Base-by-base conservation (phyloP, 2,797 vertebrate species). In the Hybognathus amarus region DNA sequence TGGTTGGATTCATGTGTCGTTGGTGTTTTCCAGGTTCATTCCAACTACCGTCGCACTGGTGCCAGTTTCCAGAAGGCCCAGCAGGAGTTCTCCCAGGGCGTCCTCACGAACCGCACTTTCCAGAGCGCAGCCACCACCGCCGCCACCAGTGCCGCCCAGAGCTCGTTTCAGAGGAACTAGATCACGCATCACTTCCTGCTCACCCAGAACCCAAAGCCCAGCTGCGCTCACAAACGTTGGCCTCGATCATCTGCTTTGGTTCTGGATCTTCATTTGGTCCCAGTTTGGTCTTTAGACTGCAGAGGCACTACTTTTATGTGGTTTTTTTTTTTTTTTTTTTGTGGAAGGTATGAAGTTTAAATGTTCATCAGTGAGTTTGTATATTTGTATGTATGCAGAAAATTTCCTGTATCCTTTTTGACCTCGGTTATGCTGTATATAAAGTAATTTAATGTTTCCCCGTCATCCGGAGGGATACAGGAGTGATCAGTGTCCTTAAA, bases 41-140 rank as follows among this genome's bases (percentile, higher is more conserved):
- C 96, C 77, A 88, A 96, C 86, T 99, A 98, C 83, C 97, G 98
- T 20, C 94, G 94, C 76, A 97, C 97, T 0, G 97, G 97, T 5
- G 98, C 98, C 91, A 99, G 96, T 87, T 99, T 99, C 94, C 96
- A 98, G 59, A 97, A 98, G 89, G 98, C 98, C 0, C 97, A 99
- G 91, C 96, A 98, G 85, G 98, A 99, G 79, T 97, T 99, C 80
- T 98, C 98, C n/a, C 96, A 97, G 88, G 98, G 97, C 30, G 95
- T 99, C 86, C 90, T 99, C 86, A 95, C 92, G 91, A 99, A 88
- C 90, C 94, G 96, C 79, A 92, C 91, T 85, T 96, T 99, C 93
- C 97, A 96, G 87, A 95, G 85, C 0, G 95, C 96, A 0, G 96
- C 97, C 0, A 3, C 95, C 0, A 91, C 83, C 0, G 95, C 90